Evolutionary conservation across 2,797 vertebrate species (phyloP).

Genomic region (Microchirus variegatus): DNA sequence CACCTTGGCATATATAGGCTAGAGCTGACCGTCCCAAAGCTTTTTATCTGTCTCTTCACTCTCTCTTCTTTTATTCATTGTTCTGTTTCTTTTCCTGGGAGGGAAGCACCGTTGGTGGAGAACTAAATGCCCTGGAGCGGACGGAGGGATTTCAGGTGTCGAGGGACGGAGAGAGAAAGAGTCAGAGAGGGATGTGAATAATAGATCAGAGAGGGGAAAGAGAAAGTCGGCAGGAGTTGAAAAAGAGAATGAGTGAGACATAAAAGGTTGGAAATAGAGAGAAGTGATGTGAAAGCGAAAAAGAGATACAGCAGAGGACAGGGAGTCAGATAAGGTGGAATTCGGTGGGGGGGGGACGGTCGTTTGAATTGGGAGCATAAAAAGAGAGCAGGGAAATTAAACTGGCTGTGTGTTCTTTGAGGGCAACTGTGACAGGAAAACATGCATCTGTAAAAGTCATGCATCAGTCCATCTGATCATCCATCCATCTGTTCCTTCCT

Average conservation of each 20-base stretch:
- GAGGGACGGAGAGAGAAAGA: conserved; percentile 40
- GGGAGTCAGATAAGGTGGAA: conserved; percentile 19
- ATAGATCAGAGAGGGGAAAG: conserved; percentile 61
- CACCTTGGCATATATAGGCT: conserved; percentile 33
- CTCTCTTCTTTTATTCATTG: conserved; percentile 70
- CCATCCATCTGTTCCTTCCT: conserved; percentile 6
- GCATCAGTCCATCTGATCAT: conserved; percentile 20
- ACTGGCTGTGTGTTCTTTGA: too few species aligned
- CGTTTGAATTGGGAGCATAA: too few species aligned
- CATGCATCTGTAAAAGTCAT: conserved; percentile 36
- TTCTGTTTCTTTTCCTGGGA: conserved; percentile 51
- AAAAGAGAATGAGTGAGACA: conserved; percentile 25
- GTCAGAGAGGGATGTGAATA: conserved; percentile 63
- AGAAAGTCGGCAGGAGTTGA: conserved; percentile 15
- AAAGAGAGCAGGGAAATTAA: too few species aligned
- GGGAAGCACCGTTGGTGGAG: conserved; percentile 45
- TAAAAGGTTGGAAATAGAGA: conserved; percentile 38
- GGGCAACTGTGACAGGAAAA: conserved; percentile 10
- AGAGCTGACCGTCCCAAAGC: conserved; percentile 44
- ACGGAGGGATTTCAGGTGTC: conserved; percentile 64
- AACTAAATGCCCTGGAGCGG: conserved; percentile 53
- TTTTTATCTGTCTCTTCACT: conserved; percentile 57
- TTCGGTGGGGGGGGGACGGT: background rate
- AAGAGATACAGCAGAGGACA: background rate
- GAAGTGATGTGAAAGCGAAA: conserved; percentile 26